These are phyloP conservation scores for Hydrolagus colliei DNA, from an alignment of 2,797 vertebrate genomes.

Conservation along the genomic window DNA sequence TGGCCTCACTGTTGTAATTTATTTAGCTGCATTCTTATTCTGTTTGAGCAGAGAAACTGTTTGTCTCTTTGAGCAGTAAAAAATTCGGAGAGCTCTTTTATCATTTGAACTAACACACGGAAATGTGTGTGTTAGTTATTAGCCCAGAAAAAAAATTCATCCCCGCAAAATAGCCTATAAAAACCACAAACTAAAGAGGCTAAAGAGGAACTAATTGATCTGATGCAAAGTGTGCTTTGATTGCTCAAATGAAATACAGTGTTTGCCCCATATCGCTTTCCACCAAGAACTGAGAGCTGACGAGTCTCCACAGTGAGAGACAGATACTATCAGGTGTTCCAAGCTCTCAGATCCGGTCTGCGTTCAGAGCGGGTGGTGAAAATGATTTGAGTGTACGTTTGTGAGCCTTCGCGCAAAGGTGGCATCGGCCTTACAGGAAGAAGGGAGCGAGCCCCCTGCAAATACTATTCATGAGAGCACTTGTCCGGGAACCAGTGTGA, in stretches of 20 bases:
- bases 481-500: constrained; percentile 60
- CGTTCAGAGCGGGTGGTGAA: no score
- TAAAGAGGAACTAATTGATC: neutral
- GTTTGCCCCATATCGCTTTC: neutral
- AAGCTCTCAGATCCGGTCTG: no score
- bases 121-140: no score
- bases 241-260: neutral
- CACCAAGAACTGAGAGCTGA: neutral
- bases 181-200: no score
- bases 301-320: neutral
- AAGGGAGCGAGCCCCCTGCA: constrained; percentile 60
- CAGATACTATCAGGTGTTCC: neutral
- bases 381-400: neutral
- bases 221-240: neutral
- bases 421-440: constrained; percentile 41
- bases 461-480: constrained; percentile 65
- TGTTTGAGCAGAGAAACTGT: no score
- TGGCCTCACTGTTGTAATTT: no score
- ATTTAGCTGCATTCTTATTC: no score
- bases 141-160: no score
- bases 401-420: neutral
- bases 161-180: no score
- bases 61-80: no score
- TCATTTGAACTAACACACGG: no score
- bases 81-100: no score